Base-by-base conservation (phyloP, 2,113 vertebrate species). In the Marmota monax region DNA sequence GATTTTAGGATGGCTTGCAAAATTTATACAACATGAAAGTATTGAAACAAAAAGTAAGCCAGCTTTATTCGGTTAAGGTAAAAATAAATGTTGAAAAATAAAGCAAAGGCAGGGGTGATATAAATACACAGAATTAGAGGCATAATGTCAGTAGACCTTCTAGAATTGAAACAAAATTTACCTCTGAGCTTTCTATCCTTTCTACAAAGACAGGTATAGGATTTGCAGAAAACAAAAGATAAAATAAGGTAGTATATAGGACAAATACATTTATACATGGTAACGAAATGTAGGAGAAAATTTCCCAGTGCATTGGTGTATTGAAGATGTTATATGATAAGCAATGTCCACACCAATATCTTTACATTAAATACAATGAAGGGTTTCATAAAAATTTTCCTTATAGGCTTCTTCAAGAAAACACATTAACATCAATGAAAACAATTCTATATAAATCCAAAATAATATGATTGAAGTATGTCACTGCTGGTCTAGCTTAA, bases 311-410 rank as follows among this genome's bases (percentile, higher is more conserved):
- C 20, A 32, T 22, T 79, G 7, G 56, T 88, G 27, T 25, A 88
- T 65, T 7, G 13, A 78, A 22, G 4, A 65, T 42, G 7, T 83
- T 84, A 58, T 61, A 45, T 73, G 25, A 37, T 80, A 39, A 51
- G 13, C 48, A 72, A 37, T 39, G 6, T 32, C 48, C 39, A 91
- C 77, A 84, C 58, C 32, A 90, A 88, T 61, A 84, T 37, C 20
- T 51, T 88, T 90, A 69, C 5, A 69, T 42, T 78, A 91, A 95
- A 77, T 95, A 87, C 7, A 92, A 39, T 78, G 23, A 48, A 93
- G 8, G 11, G 63, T 83, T 97, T 85, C 18, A 76, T 85, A 88
- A 69, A 23, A n/a, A 69, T 82, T 42, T 83, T 83, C 10, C 48
- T 51, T 63, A 83, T 42, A 23, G 37, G n/a, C 3, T 63, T 87